These are phyloP conservation scores for Lycaena phlaeas DNA, from an alignment of 2,888 invertebrate species.

Conservation along the genomic window DNA sequence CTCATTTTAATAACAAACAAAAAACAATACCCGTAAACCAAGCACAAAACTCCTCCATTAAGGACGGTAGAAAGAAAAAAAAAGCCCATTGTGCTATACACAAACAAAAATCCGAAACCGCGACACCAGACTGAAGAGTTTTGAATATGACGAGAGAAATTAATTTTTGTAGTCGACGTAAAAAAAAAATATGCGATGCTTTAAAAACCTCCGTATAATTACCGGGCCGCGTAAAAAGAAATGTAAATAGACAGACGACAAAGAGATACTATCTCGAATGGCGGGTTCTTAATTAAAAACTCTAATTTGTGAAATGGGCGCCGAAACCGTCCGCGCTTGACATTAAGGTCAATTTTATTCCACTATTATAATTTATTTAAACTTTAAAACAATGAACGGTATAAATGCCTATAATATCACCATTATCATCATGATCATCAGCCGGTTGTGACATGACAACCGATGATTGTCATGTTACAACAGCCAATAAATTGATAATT, in stretches of 20 bases:
- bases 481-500: no score
- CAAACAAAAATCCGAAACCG: conserved; percentile 14
- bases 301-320: conserved; percentile 29
- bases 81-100: conserved; percentile 11
- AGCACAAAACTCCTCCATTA: conserved; percentile 8
- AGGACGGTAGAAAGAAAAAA: conserved; percentile 5
- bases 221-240: conserved; percentile 23
- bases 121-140: conserved; percentile 18
- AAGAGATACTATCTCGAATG: conserved; percentile 27
- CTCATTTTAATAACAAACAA: conserved; percentile 9
- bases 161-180: conserved; percentile 19
- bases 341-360: conserved; percentile 12
- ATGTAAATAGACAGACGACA: conserved; percentile 27
- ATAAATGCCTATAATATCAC: background rate
- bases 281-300: conserved; percentile 32
- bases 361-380: conserved; percentile 8
- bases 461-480: no score
- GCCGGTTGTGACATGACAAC: no score
- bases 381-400: conserved; percentile 1
- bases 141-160: conserved; percentile 20
- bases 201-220: conserved; percentile 22
- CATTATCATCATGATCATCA: background rate
- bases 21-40: conserved; percentile 8
- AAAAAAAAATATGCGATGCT: conserved; percentile 14
- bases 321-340: conserved; percentile 10